Percentiles rank a stretch among this genome's conserved stretches.
These are phyloP conservation scores for Jordanella pulchra DNA, from an alignment of 2,797 vertebrate genomes.

Conservation along the genomic window DNA sequence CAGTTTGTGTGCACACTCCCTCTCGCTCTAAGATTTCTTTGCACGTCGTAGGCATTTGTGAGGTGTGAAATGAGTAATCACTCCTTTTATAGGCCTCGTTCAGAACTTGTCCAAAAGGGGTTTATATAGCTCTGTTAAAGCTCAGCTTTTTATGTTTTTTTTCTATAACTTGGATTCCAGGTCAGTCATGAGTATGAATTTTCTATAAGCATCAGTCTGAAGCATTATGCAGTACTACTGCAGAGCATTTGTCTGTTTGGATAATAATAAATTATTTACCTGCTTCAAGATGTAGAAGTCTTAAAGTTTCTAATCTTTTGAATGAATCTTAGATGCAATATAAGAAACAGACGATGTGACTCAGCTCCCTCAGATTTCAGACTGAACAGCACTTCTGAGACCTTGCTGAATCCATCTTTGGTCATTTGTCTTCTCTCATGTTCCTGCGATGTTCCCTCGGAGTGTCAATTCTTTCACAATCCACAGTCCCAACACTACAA, in stretches of 20 bases:
- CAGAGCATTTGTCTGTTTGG: background rate
- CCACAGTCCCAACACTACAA: constrained; percentile 10
- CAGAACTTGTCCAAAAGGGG: constrained; percentile 52
- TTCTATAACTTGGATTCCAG: constrained; percentile 36
- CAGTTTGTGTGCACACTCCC: constrained; percentile 48
- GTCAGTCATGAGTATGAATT: background rate
- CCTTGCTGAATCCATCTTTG: background rate
- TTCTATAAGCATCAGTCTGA: background rate
- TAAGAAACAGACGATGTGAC: background rate
- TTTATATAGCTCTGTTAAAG: constrained; percentile 45
- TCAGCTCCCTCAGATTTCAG: background rate
- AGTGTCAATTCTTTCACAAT: constrained; percentile 54
- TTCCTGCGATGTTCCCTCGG: constrained; percentile 48
- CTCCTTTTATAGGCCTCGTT: constrained; percentile 59
- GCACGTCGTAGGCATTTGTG: constrained; percentile 64
- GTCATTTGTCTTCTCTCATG: constrained; percentile 25
- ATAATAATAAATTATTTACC: background rate
- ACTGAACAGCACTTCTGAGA: background rate
- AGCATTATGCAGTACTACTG: background rate
- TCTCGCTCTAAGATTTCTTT: constrained; percentile 43
- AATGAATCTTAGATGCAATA: background rate
- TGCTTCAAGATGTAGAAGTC: background rate
- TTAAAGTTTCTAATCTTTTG: background rate
- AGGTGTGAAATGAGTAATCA: constrained; percentile 77
- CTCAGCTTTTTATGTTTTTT: constrained; percentile 20